These are phyloP conservation scores for Oreotrochilus melanogaster DNA, from an alignment of 2,113 vertebrate genomes.

Conservation along the genomic window DNA sequence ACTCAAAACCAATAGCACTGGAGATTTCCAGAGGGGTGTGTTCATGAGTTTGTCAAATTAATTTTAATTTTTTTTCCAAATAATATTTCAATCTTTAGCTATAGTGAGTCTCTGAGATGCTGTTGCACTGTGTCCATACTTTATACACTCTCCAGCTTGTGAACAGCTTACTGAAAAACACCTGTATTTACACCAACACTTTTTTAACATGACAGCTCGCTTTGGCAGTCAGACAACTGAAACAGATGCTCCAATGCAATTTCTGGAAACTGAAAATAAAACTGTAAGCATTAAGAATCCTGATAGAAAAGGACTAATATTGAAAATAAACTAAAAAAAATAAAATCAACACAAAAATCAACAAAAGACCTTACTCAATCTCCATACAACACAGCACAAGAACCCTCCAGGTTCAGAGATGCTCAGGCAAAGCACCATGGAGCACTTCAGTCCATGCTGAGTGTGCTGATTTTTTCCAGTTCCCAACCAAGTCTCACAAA, in stretches of 20 bases:
- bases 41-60: background rate
- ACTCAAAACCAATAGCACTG: background rate
- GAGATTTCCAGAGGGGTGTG: background rate
- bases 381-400: background rate
- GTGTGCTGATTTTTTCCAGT: background rate
- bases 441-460: background rate
- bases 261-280: background rate
- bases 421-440: background rate
- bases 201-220: background rate
- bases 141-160: background rate
- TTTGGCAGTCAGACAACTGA: background rate
- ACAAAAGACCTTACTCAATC: background rate
- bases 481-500: background rate
- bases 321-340: too few species aligned
- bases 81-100: background rate
- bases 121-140: background rate
- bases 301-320: background rate
- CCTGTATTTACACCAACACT: background rate
- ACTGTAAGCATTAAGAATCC: background rate
- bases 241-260: background rate
- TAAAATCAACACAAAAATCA: too few species aligned
- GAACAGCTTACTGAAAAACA: background rate
- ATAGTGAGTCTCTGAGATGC: background rate
- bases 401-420: background rate
- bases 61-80: background rate